A percentile compares a stretch with the other conserved stretches of the same genome.
These are phyloP conservation scores for Ramphastos sulfuratus DNA, from an alignment of 2,113 vertebrate genomes.

Conservation along the genomic window DNA sequence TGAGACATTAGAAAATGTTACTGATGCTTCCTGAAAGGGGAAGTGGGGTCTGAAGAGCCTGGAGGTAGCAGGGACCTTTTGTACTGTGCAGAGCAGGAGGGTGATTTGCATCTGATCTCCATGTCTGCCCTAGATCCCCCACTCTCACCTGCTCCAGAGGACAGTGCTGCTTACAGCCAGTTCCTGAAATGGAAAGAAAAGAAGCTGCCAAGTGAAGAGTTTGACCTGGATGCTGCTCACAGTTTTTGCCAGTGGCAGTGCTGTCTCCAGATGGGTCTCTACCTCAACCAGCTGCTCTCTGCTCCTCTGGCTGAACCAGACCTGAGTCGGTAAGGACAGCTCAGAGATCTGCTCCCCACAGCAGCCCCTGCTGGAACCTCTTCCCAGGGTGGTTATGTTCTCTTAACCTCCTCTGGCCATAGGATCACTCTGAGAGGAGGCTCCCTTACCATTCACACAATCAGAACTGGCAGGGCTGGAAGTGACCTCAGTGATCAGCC, in stretches of 20 bases:
- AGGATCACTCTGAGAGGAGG: too few relatives aligned
- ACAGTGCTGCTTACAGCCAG: conserved; percentile 19
- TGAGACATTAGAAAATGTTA: neutral
- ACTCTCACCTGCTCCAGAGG: neutral
- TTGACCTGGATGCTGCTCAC: conserved; percentile 83
- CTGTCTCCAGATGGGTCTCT: conserved; percentile 85
- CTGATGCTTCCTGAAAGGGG: neutral
- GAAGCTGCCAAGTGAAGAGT: neutral
- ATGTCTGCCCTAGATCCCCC: conserved; percentile 35
- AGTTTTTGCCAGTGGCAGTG: conserved; percentile 93
- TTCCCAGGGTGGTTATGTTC: neutral
- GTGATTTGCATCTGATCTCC: neutral
- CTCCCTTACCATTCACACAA: too few relatives aligned
- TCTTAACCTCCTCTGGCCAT: neutral
- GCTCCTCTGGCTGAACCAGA: conserved; percentile 82
- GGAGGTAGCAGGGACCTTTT: neutral
- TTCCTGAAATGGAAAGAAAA: conserved; percentile 70
- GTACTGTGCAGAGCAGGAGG: neutral
- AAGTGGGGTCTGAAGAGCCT: neutral
- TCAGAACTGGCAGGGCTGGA: too few relatives aligned
- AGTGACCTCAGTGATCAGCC: too few relatives aligned
- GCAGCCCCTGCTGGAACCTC: neutral
- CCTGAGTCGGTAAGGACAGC: conserved; percentile 79
- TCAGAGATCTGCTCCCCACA: neutral
- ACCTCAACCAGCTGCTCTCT: conserved; percentile 88